Base-by-base conservation (phyloP, 2,113 vertebrate species). In the Oriolus oriolus region DNA sequence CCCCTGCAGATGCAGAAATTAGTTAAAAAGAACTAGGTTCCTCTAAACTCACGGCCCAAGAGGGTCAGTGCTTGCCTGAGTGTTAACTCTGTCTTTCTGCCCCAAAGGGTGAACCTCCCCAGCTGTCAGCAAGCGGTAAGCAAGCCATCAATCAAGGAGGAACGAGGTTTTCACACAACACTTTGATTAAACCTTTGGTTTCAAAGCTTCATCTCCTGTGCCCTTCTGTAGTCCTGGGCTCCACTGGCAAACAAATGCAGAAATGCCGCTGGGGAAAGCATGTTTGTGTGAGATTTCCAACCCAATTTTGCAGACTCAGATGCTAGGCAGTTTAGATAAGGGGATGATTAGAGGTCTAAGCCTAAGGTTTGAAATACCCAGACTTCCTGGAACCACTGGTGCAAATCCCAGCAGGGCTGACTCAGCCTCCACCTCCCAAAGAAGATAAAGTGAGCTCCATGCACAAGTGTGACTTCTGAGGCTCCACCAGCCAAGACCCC, bases 361-460 rank as follows among this genome's bases (percentile, higher is more conserved):
- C 95, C 92, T 96, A 96, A 96, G 94, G 95, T 96, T 96, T 87
- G 95, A 97, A 97, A 96, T 96, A 95, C 93, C 60, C 97, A 97
- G 96, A 97, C 96, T 96, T 97, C 95, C 89, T 97, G 96, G 96
- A 96, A 97, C 95, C 95, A 79, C 83, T 41, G 64, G 95, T 93
- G 88, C 92, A 93, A 96, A 97, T 91, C 96, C 91, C 89, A 91
- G 84, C 78, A 94, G 84, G 68, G 87, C 75, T 96, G 97, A 95
- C 87, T 96, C 93, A 93, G 90, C 71, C 65, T 93, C 35, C 92
- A 86, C 89, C 79, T 93, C 80, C 42, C 6, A 2, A 91, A 26
- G 83, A 65, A 96, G 95, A 95, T 96, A 95, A 97, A 95, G 74
- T 31, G 73, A 95, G 59, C 54, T 92, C 91, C 80, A 47, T 66